phyloP scores from a whole-genome alignment of 2,888 invertebrate genomes.

The Anticlea derivata region DNA sequence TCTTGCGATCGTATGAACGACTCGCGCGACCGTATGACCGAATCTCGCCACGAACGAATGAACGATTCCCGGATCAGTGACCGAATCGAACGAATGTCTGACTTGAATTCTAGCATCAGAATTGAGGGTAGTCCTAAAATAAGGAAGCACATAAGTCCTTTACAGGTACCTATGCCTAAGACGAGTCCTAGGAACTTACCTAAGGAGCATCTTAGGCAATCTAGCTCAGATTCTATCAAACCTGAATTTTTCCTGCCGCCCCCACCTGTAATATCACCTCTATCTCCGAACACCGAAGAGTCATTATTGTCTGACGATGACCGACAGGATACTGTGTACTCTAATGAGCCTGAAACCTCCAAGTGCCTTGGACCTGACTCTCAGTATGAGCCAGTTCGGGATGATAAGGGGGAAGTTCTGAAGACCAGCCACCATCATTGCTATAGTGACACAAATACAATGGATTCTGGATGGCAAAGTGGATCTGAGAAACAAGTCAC shows the following conservation, averaged over 20 bases:
- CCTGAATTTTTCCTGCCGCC: conserved; percentile 63
- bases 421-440: conserved; percentile 80
- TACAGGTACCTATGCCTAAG: conserved; percentile 52
- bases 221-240: conserved; percentile 38
- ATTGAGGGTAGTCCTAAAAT: conserved; percentile 70
- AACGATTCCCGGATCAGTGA: conserved; percentile 40
- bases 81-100: conserved; percentile 57
- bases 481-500: conserved; percentile 86
- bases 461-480: conserved; percentile 88
- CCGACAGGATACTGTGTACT: conserved; percentile 58
- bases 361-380: conserved; percentile 73
- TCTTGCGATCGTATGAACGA: conserved; percentile 37
- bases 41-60: conserved; percentile 39
- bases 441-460: conserved; percentile 84
- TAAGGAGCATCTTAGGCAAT: conserved; percentile 28
- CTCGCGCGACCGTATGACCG: conserved; percentile 44
- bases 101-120: conserved; percentile 67
- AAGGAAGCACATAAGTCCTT: conserved; percentile 62
- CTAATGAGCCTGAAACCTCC: conserved; percentile 64
- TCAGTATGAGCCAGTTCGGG: conserved; percentile 70
- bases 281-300: conserved; percentile 75
- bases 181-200: conserved; percentile 49
- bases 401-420: conserved; percentile 65
- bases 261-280: conserved; percentile 59
- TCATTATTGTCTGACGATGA: conserved; percentile 72